A percentile compares a stretch with the other conserved stretches of the same genome.
These are phyloP conservation scores for Acanthurus lineatus DNA, from an alignment of 2,797 vertebrate species.

Conservation along the genomic window DNA sequence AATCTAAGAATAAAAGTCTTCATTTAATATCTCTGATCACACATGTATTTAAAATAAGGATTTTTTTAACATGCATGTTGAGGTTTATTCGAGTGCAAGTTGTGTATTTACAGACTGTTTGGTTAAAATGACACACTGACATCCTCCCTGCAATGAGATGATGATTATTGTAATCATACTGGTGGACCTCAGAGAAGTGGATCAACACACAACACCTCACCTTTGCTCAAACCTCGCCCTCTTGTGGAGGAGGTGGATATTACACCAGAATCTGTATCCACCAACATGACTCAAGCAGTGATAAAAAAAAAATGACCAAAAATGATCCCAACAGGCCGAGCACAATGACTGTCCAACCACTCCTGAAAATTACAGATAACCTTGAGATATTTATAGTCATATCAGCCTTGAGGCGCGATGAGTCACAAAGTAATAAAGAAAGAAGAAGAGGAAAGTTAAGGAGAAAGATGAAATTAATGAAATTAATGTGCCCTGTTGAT, in stretches of 20 bases:
- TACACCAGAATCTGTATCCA: not conserved
- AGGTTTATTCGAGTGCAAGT: not conserved
- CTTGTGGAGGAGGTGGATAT: constrained; percentile 45
- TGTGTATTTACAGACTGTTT: constrained; percentile 51
- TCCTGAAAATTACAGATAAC: constrained; percentile 23
- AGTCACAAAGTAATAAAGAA: constrained; percentile 9
- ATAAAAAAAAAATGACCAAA: not conserved
- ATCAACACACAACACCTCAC: not conserved
- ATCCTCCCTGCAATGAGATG: not conserved
- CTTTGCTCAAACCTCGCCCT: constrained; percentile 47
- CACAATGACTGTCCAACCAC: not conserved
- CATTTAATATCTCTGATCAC: too few species aligned
- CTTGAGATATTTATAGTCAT: constrained; percentile 25
- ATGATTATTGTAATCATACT: constrained; percentile 9
- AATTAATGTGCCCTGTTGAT: not conserved
- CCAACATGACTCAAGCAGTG: not conserved
- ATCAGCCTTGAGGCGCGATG: not conserved
- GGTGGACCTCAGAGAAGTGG: not conserved
- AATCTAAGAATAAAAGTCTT: not conserved
- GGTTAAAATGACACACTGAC: constrained; percentile 54
- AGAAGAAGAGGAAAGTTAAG: not conserved
- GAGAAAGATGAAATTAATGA: not conserved
- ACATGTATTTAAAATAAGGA: too few species aligned
- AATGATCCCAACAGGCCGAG: not conserved
- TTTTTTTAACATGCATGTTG: not conserved